phyloP scores from a whole-genome alignment of 1,140 invertebrate species.

The Drosophila sproati region DNA sequence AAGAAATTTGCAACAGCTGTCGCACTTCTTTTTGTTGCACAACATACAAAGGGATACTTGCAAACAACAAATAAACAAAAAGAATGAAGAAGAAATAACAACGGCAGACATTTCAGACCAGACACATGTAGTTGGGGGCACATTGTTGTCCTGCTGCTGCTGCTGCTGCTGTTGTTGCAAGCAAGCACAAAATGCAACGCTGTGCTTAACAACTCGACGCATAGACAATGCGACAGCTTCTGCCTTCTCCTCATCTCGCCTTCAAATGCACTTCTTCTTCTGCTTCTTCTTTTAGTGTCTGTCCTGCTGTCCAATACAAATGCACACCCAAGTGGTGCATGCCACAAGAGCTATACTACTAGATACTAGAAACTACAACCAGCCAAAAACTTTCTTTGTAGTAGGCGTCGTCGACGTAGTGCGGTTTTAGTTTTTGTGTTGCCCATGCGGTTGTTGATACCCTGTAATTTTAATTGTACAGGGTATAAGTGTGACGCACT shows the following conservation, averaged over 20 bases:
- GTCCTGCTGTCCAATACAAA: conserved; percentile 27
- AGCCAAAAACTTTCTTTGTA: conserved; percentile 36
- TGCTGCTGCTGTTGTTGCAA: conserved; percentile 5
- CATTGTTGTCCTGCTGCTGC: conserved; percentile 22
- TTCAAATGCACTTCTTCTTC: background rate
- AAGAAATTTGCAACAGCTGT: conserved; percentile 16
- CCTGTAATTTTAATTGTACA: conserved; percentile 18
- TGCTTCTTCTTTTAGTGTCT: background rate
- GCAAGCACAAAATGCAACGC: conserved; percentile 38
- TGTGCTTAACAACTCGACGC: conserved; percentile 52
- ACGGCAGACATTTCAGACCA: conserved; percentile 8
- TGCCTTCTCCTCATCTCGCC: conserved; percentile 8
- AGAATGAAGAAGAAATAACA: background rate
- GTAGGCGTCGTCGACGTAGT: conserved; percentile 19
- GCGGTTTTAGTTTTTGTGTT: conserved; percentile 64
- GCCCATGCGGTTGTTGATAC: conserved; percentile 59
- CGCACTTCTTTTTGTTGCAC: background rate
- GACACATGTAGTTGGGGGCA: background rate
- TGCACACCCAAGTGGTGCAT: conserved; percentile 32
- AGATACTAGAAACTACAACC: conserved; percentile 12
- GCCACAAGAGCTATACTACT: conserved; percentile 14
- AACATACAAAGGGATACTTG: conserved; percentile 10
- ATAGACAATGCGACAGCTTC: conserved; percentile 61
- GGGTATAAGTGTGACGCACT: too few relatives aligned
- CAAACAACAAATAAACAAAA: background rate